A percentile compares a stretch with the other conserved stretches of the same genome.
Conservation (phyloP, 2,888 invertebrate species). For the Meiosimyza decipiens region DNA sequence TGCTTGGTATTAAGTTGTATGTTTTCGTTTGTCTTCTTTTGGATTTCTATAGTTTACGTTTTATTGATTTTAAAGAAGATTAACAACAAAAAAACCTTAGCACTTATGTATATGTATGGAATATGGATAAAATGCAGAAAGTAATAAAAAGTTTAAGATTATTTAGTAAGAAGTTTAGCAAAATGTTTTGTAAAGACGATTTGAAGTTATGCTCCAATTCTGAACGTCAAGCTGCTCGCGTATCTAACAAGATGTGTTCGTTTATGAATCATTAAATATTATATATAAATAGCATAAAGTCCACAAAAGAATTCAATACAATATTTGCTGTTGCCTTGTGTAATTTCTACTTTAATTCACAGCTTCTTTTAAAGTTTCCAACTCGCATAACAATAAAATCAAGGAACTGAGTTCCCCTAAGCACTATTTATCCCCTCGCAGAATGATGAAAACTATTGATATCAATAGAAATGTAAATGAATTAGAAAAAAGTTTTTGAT, state of each 20-base stretch:
- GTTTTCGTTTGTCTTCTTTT: background rate
- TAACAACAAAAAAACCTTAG: conserved; percentile 26
- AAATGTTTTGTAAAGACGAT: no score
- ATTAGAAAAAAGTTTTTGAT: conserved; percentile 31
- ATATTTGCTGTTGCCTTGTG: background rate
- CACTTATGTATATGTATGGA: conserved; percentile 3
- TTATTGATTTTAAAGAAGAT: conserved; percentile 6
- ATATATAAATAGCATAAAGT: no score
- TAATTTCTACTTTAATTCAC: conserved; percentile 30
- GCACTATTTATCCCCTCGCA: background rate
- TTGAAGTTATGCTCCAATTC: no score
- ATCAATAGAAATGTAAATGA: conserved; percentile 63
- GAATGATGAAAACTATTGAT: conserved; percentile 50
- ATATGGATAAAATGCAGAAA: no score
- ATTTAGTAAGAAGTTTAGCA: no score
- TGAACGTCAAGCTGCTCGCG: no score
- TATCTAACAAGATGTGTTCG: no score
- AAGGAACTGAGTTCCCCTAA: no score
- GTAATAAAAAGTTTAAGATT: no score
- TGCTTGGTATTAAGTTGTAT: background rate
- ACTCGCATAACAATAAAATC: no score
- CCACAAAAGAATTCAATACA: no score
- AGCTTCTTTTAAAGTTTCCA: background rate
- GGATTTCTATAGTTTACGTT: conserved; percentile 12
- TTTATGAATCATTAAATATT: no score